Evolutionary conservation across 2,888 invertebrate genomes (phyloP).

Genomic region (Myopa tessellatipennis): DNA sequence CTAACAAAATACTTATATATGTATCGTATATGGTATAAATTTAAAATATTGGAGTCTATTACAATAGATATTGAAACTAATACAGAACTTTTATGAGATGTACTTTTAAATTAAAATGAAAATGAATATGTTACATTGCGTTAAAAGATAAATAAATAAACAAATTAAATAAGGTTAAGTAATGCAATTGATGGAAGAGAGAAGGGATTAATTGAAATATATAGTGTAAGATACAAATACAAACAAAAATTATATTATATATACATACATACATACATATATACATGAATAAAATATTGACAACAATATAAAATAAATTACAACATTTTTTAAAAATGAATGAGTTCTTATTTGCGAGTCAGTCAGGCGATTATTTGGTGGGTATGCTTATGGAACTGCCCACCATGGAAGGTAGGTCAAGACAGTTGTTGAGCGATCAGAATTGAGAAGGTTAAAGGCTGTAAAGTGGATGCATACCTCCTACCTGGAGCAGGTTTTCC

Average conservation of each 20-base stretch:
- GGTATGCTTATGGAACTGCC: too few relatives aligned
- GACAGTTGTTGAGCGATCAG: too few relatives aligned
- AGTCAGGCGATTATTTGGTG: too few relatives aligned
- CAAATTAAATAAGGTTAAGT: neutral
- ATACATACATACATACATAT: constrained; percentile 44
- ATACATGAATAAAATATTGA: constrained; percentile 51
- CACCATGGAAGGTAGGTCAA: too few relatives aligned
- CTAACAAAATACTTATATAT: neutral
- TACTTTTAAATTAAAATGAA: neutral
- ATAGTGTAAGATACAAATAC: neutral
- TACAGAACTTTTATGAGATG: neutral
- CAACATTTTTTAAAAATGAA: constrained; percentile 51
- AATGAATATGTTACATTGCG: neutral
- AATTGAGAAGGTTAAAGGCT: too few relatives aligned
- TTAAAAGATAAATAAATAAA: neutral
- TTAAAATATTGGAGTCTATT: neutral
- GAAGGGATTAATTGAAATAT: neutral
- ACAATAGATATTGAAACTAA: neutral
- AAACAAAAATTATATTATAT: constrained; percentile 41
- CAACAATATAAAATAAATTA: constrained; percentile 48
- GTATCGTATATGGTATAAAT: neutral
- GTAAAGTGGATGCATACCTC: too few relatives aligned
- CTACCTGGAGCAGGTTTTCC: too few relatives aligned
- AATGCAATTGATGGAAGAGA: neutral
- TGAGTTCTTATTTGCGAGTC: neutral